Percentiles rank a stretch among this genome's conserved stretches.
phyloP scores from a whole-genome alignment of 2,113 vertebrate genomes.

The Pelodiscus sinensis region DNA sequence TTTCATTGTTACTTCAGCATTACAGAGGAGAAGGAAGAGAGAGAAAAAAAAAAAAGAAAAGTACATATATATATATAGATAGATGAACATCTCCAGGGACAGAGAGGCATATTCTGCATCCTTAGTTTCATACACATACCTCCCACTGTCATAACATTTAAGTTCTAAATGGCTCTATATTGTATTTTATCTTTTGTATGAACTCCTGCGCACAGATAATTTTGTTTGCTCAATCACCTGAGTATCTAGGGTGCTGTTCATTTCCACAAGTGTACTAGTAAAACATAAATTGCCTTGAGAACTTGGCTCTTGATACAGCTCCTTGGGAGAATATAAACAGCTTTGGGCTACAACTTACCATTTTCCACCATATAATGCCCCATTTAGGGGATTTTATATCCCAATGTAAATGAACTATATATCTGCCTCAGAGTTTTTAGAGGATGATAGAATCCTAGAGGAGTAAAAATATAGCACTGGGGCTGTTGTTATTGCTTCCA shows the following conservation, averaged over 20 bases:
- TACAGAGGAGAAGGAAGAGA: slow-evolving; percentile 44
- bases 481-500: background rate
- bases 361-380: background rate
- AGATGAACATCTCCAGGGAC: background rate
- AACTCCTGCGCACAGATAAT: background rate
- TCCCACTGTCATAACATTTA: slow-evolving; percentile 9
- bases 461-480: background rate
- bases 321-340: background rate
- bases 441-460: background rate
- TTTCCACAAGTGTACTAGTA: background rate
- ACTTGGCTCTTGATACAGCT: background rate
- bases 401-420: background rate
- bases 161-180: slow-evolving; percentile 12
- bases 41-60: slow-evolving; percentile 7
- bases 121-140: background rate
- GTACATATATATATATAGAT: background rate
- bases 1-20: slow-evolving; percentile 45
- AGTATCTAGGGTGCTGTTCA: slow-evolving; percentile 17
- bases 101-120: background rate
- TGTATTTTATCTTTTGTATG: background rate
- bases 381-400: background rate
- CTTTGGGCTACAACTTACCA: background rate
- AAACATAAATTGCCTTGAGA: background rate
- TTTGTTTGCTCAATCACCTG: slow-evolving; percentile 12
- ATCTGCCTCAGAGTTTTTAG: background rate